phyloP scores from a whole-genome alignment of 2,888 invertebrate genomes.

The Clitarchus hookeri region DNA sequence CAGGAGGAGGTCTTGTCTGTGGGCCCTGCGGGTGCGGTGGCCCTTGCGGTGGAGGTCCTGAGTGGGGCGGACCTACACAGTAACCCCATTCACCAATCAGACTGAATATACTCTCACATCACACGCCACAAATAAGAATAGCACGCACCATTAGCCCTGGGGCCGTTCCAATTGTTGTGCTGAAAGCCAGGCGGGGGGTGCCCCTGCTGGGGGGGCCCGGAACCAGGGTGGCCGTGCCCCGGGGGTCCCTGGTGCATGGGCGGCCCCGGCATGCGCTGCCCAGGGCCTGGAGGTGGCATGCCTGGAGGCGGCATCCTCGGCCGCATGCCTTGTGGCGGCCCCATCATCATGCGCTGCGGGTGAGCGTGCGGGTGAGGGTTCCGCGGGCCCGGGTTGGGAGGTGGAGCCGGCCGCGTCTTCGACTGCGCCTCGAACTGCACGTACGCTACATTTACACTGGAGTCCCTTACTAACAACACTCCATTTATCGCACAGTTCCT shows the following conservation, averaged over 20 bases:
- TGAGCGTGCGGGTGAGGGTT: conserved; percentile 59
- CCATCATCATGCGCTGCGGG: conserved; percentile 61
- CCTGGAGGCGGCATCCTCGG: conserved; percentile 61
- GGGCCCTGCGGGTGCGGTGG: conserved; percentile 61
- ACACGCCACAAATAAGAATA: not conserved
- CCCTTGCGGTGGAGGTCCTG: conserved; percentile 47
- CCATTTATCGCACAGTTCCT: no score
- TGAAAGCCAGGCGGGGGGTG: conserved; percentile 66
- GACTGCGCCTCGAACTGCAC: conserved; percentile 88
- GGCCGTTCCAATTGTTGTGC: conserved; percentile 61
- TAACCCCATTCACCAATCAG: not conserved
- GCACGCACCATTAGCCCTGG: conserved; percentile 57
- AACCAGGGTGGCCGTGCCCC: conserved; percentile 61
- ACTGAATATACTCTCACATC: not conserved
- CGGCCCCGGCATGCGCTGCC: conserved; percentile 61
- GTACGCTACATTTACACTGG: not conserved
- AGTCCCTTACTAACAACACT: no score
- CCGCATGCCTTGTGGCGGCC: conserved; percentile 58
- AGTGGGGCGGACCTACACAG: conserved; percentile 28
- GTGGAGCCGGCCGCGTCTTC: conserved; percentile 84
- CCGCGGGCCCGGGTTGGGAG: conserved; percentile 67
- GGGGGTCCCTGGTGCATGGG: conserved; percentile 56
- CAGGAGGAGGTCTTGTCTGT: conserved; percentile 60
- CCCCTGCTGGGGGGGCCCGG: conserved; percentile 58
- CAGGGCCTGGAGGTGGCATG: conserved; percentile 63